Conservation (phyloP, 1,140 invertebrate genomes). For the Pectinophora gossypiella region DNA sequence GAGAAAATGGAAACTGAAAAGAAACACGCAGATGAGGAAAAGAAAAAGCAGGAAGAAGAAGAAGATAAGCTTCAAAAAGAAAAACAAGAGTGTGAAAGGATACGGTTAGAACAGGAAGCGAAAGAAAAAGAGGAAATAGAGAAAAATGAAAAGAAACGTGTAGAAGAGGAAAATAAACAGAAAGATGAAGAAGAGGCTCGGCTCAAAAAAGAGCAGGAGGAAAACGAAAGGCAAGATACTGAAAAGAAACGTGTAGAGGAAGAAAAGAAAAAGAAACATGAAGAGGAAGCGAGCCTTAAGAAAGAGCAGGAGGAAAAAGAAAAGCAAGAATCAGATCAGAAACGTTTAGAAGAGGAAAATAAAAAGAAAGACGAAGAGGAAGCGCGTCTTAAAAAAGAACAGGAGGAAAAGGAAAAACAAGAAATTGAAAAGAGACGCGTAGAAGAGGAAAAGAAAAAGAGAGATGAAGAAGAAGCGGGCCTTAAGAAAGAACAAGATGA, state of each 20-base stretch:
- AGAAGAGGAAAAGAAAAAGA: conserved; percentile 11
- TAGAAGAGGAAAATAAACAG: neutral
- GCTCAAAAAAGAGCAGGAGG: conserved; percentile 9
- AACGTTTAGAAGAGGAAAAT: too few relatives aligned
- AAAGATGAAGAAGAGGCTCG: conserved; percentile 11
- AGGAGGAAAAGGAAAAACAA: conserved; percentile 23
- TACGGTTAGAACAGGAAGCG: neutral
- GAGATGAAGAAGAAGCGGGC: conserved; percentile 1
- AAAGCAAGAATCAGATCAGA: neutral
- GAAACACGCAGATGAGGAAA: conserved; percentile 14
- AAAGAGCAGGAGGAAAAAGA: conserved; percentile 7
- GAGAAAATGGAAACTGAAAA: conserved; percentile 21
- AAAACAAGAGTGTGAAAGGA: conserved; percentile 8
- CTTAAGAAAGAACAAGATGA: conserved; percentile 19
- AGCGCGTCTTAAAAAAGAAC: neutral
- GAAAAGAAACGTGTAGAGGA: conserved; percentile 21
- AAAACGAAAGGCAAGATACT: conserved; percentile 23
- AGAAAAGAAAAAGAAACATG: conserved; percentile 2
- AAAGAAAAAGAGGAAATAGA: neutral
- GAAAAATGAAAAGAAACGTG: neutral
- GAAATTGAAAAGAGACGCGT: conserved; percentile 17
- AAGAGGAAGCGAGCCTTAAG: conserved; percentile 11
- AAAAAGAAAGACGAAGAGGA: too few relatives aligned
- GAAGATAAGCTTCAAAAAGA: conserved; percentile 3
- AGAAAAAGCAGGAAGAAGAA: neutral